Base-by-base conservation (phyloP, 2,888 invertebrate species). In the Drosophila subsilvestris region DNA sequence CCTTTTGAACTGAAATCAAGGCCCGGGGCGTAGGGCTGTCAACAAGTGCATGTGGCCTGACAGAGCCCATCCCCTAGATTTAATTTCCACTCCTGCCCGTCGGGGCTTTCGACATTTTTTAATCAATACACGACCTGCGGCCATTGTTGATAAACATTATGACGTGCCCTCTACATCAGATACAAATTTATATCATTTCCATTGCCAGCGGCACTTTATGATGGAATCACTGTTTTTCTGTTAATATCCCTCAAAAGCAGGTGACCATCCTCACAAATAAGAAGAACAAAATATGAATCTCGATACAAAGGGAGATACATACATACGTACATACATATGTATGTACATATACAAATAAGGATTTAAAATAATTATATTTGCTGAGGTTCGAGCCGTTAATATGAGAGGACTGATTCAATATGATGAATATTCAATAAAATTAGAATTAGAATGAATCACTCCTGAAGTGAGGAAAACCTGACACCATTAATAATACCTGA, bases 121-220 rank as follows among this genome's bases (percentile, higher is more conserved):
- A 84, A 87, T 84, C 88, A 84, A 84, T 84, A 84, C 75, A 66
- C 51, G 50, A 49, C 84, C 86, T 49, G 50, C 14, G 83, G 88
- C 62, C 65, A 74, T 79, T 85, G 79, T 79, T 77, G 80, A 76
- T 82, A 87, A 85, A 87, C 75, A 75, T 85, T 86, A 43, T 73
- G 75, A 72, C 48, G 63, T 58, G 59, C 56, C 50, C 61, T 22
- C 10, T 25, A 45, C 66, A 56, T n/a, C 25, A 73, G 70, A 84
- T 74, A 78, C 76, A 65, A 78, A 78, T 84, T 71, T 65, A 71
- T 84, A 83, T 78, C 62, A 74, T 69, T 80, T 70, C 55, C 58
- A 48, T 51, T 53, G 47, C 61, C 53, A 45, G 49, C 12, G 53
- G 70, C 50, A 48, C 37, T 54, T 54, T 18, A 27, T 71, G 42